Conservation (phyloP, 2,113 vertebrate genomes). For the Salvelinus alpinus region DNA sequence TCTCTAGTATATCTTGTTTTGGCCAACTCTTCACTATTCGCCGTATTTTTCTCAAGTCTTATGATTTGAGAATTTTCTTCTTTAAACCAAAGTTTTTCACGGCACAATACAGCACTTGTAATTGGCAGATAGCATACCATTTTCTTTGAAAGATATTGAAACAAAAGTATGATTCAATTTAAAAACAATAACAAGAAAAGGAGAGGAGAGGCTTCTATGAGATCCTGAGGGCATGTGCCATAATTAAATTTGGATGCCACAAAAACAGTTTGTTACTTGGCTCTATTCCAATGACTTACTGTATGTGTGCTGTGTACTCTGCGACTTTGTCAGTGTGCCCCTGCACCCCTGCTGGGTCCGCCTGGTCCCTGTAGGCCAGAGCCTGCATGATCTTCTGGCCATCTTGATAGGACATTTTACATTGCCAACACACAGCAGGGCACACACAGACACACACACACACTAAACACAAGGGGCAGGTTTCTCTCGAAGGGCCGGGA, state of each 20-base stretch:
- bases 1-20: no score
- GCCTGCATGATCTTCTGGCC: constrained; percentile 1
- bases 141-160: constrained; percentile 26
- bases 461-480: constrained; percentile 1
- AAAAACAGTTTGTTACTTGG: background rate
- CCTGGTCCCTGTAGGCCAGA: background rate
- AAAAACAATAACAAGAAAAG: constrained; percentile 52
- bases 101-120: constrained; percentile 31
- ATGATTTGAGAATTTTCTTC: no score
- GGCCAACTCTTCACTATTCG: no score
- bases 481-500: background rate
- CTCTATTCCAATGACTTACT: background rate
- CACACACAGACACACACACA: constrained; percentile 8
- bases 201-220: background rate
- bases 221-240: constrained; percentile 13
- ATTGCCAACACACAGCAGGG: background rate
- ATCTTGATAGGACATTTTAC: constrained; percentile 12
- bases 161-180: constrained; percentile 47
- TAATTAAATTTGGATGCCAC: constrained; percentile 32
- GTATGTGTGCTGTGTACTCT: background rate
- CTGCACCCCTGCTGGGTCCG: background rate
- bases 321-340: background rate
- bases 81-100: background rate
- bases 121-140: constrained; percentile 36
- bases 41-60: no score